A percentile compares a stretch with the other conserved stretches of the same genome.
Evolutionary conservation across 1,140 invertebrate genomes (phyloP).

Genomic region (Centruroides vittatus): DNA sequence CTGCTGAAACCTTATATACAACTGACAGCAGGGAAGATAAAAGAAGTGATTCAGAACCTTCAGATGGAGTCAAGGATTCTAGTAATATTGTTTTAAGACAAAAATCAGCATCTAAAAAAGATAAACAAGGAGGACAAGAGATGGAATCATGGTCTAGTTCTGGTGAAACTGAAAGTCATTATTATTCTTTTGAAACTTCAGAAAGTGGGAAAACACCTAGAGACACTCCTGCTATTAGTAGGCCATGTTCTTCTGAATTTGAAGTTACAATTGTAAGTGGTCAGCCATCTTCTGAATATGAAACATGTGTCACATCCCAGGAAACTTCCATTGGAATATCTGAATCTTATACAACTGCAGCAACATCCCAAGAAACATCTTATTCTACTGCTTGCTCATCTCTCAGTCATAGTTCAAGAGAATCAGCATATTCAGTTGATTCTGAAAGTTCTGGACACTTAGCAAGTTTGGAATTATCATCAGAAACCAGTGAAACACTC

Average conservation of each 20-base stretch:
- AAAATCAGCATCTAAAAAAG: neutral
- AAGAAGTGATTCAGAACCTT: neutral
- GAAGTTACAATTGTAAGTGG: slow-evolving; percentile 48
- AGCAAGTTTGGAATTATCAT: slow-evolving; percentile 65
- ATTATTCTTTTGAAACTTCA: slow-evolving; percentile 66
- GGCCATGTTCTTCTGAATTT: slow-evolving; percentile 74
- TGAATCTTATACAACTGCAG: slow-evolving; percentile 64
- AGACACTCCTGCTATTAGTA: slow-evolving; percentile 40
- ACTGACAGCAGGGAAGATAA: neutral
- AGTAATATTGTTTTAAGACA: too few species aligned
- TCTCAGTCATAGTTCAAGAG: slow-evolving; percentile 53
- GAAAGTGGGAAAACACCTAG: slow-evolving; percentile 41
- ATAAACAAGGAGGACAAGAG: neutral
- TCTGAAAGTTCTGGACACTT: slow-evolving; percentile 76
- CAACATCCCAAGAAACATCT: slow-evolving; percentile 40
- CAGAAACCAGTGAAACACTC: slow-evolving; percentile 76
- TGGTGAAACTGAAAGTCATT: slow-evolving; percentile 56
- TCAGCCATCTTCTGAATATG: slow-evolving; percentile 53
- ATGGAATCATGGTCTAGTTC: slow-evolving; percentile 64
- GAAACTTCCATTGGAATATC: slow-evolving; percentile 55
- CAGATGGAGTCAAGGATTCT: neutral
- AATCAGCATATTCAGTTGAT: slow-evolving; percentile 75
- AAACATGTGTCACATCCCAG: slow-evolving; percentile 64
- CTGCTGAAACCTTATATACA: neutral
- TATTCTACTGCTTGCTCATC: slow-evolving; percentile 56